Evolutionary conservation across 1,140 invertebrate species (phyloP), one percentile per base, ranked within the genome.

Genomic region (Wiebesia pumilae): DNA sequence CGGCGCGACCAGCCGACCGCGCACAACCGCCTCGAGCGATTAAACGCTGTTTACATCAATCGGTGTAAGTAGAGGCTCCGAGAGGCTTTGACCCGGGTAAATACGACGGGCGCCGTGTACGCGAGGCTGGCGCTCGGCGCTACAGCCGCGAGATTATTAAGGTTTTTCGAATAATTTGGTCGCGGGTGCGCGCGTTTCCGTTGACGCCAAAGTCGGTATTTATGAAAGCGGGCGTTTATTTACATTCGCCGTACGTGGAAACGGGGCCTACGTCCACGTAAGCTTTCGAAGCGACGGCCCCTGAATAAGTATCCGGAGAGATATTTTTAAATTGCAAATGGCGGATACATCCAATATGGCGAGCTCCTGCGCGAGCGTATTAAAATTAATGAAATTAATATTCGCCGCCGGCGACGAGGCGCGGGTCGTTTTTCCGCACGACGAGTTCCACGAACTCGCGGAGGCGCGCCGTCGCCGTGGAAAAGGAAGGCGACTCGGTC

Each of bases 311-410:
- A 43, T n/a, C 21, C 21, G n/a, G n/a, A 43, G 24, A 14, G 65
- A 69, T 82, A 82, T 82, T 82, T 82, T 82, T 82, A 82, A 82
- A 82, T 71, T 82, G 81, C 65, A 82, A 82, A 82, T 82, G 81
- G 81, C 65, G 62, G 81, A 51, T 78, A 62, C 19, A 16, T 71
- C 19, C 81, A 40, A 82, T 71, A 69, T 75, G 71, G 71, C 71
- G 71, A 75, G 38, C 4, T 21, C 24, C 7, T 27, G 40, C 58
- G 35, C 54, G 35, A 75, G 7, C 71, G 38, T n/a, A 43, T 71
- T 75, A 75, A 75, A 73, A 75, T 75, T 40, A 43, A 75, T 75
- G 38, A n/a, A 75, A 75, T 43, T 43, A n/a, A 27, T 38, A 62
- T 14, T 62, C 58, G 3, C 24, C 58, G 58, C 7, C 6, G 58